A percentile compares a stretch with the other conserved stretches of the same genome.
phyloP scores from a whole-genome alignment of 1,140 invertebrate species.

The Camponotus floridanus region DNA sequence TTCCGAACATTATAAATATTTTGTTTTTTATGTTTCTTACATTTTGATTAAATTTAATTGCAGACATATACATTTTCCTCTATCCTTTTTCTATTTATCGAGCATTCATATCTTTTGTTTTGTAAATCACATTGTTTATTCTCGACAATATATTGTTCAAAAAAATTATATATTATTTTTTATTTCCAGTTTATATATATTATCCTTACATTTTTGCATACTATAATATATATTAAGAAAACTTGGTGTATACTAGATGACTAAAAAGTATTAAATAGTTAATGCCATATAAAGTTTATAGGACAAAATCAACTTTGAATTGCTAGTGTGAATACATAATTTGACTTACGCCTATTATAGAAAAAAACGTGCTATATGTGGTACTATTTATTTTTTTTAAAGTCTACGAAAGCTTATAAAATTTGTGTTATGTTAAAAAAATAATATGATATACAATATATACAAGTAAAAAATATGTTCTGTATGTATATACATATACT shows the following conservation, averaged over 20 bases:
- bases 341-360: too few relatives aligned
- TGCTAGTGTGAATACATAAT: too few relatives aligned
- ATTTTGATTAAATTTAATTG: conserved; percentile 68
- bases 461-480: too few relatives aligned
- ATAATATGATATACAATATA: too few relatives aligned
- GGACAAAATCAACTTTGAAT: too few relatives aligned
- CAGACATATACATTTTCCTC: conserved; percentile 45
- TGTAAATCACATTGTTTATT: conserved; percentile 67
- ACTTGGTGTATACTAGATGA: not conserved
- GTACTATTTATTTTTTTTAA: too few relatives aligned
- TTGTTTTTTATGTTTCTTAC: conserved; percentile 57
- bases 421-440: too few relatives aligned
- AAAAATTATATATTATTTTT: too few relatives aligned
- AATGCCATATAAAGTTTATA: not conserved
- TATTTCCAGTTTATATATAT: not conserved
- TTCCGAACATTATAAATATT: conserved; percentile 72
- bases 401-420: too few relatives aligned
- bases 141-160: conserved; percentile 64
- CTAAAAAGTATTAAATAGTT: not conserved
- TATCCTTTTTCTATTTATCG: conserved; percentile 12
- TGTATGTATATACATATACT: too few relatives aligned
- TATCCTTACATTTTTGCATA: not conserved
- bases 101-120: conserved; percentile 60
- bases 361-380: too few relatives aligned
- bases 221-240: not conserved